Evolutionary conservation across 2,113 vertebrate genomes (phyloP).

Genomic region (Crotalus horridus): DNA sequence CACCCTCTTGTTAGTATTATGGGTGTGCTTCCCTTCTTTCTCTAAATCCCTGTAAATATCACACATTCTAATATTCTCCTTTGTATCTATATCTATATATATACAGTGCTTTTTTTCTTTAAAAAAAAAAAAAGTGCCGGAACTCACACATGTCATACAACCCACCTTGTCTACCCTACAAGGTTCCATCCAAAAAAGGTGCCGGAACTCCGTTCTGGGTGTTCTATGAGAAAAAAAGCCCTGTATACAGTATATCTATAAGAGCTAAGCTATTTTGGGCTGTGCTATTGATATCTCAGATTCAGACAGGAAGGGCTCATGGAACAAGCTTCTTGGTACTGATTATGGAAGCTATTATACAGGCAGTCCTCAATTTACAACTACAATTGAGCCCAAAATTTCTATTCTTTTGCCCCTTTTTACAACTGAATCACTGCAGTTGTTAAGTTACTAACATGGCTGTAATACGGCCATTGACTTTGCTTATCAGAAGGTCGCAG

Average conservation of each 20-base stretch:
- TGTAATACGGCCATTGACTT: no score
- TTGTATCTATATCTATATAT: neutral
- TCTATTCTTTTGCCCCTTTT: neutral
- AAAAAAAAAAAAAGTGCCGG: no score
- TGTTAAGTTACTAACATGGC: neutral
- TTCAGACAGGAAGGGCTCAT: neutral
- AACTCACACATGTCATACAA: no score
- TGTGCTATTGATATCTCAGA: neutral
- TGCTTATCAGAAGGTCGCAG: no score
- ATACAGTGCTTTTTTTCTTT: no score
- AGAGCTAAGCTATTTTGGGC: neutral
- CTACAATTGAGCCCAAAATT: neutral
- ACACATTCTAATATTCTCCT: neutral
- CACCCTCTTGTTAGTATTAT: neutral
- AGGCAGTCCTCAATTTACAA: neutral
- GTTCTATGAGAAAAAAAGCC: no score
- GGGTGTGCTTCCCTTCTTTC: neutral
- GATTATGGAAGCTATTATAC: neutral
- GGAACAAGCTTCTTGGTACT: neutral
- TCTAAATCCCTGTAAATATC: neutral
- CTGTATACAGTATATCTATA: neutral
- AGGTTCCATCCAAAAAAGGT: no score
- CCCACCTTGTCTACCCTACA: no score
- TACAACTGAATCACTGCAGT: neutral
- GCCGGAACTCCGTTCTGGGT: no score